phyloP scores from a whole-genome alignment of 2,113 vertebrate species.

The Siniperca knerii region DNA sequence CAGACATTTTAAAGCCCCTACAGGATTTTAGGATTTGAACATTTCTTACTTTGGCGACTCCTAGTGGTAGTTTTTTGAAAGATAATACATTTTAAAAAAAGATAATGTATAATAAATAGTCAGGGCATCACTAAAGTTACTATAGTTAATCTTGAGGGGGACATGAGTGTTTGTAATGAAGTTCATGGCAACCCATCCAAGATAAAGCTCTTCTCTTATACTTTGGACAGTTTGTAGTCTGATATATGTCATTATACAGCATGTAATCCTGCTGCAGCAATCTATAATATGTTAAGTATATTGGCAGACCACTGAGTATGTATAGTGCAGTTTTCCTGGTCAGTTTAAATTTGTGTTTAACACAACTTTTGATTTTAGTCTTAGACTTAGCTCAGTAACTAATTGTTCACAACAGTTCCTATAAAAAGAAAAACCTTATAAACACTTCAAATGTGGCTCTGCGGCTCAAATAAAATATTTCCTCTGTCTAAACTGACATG shows the following conservation, averaged over 20 bases:
- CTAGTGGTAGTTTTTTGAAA: not conserved
- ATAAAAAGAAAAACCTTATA: not conserved
- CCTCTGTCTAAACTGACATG: not conserved
- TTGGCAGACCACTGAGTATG: not conserved
- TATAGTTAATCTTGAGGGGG: too few relatives aligned
- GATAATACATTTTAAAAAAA: not conserved
- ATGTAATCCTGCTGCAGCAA: not conserved
- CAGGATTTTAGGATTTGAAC: not conserved
- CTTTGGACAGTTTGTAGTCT: not conserved
- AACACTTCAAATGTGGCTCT: not conserved
- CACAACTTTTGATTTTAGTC: not conserved
- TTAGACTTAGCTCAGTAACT: too few relatives aligned
- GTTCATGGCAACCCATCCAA: not conserved
- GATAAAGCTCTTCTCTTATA: not conserved
- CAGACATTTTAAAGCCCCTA: not conserved
- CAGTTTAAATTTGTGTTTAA: not conserved
- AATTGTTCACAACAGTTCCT: not conserved
- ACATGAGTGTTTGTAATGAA: not conserved
- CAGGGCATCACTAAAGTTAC: too few relatives aligned
- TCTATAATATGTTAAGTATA: not conserved
- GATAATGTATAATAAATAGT: too few relatives aligned
- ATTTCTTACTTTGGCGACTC: not conserved
- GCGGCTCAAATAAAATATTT: not conserved
- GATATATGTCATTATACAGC: not conserved
- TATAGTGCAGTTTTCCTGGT: not conserved